Percentiles rank a stretch among this genome's conserved stretches.
phyloP scores from a whole-genome alignment of 37 sponge, comb jelly and placozoan genomes.

The Aplysina aerophoba region DNA sequence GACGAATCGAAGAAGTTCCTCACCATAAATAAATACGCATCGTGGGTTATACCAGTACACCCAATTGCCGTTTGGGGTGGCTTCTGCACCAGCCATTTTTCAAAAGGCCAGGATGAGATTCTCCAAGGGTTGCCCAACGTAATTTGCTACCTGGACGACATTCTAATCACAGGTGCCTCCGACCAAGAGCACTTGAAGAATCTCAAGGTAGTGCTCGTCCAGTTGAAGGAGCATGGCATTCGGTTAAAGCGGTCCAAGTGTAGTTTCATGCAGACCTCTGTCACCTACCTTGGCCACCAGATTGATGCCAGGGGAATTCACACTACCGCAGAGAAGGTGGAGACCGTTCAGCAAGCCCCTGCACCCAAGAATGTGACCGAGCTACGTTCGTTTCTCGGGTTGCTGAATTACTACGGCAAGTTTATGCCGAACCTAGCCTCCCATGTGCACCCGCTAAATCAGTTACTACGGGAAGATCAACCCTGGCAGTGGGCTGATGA shows the following conservation, averaged over 20 bases:
- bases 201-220: conserved; percentile 25
- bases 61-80: conserved; percentile 41
- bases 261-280: conserved; percentile 3
- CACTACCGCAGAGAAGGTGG: conserved; percentile 21
- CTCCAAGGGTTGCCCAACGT: conserved; percentile 37
- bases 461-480: conserved; percentile 28
- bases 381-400: conserved; percentile 40
- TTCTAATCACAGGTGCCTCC: conserved; percentile 25
- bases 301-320: conserved; percentile 44
- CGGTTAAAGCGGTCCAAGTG: conserved; percentile 27
- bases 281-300: conserved; percentile 43
- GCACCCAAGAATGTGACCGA: conserved; percentile 37
- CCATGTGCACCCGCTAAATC: conserved; percentile 33
- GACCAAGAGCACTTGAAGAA: conserved; percentile 38
- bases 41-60: not conserved
- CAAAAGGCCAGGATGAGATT: conserved; percentile 37
- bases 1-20: no score
- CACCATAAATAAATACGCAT: not conserved
- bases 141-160: conserved; percentile 39
- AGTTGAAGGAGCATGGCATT: not conserved
- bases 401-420: conserved; percentile 46
- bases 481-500: conserved; percentile 37
- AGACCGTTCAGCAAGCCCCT: conserved; percentile 41
- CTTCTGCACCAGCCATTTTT: conserved; percentile 46
- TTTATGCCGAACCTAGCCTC: conserved; percentile 46